Percentiles rank a stretch among this genome's conserved stretches.
Evolutionary conservation across 2,888 invertebrate genomes (phyloP).

Genomic region (Drosophila prolongata): DNA sequence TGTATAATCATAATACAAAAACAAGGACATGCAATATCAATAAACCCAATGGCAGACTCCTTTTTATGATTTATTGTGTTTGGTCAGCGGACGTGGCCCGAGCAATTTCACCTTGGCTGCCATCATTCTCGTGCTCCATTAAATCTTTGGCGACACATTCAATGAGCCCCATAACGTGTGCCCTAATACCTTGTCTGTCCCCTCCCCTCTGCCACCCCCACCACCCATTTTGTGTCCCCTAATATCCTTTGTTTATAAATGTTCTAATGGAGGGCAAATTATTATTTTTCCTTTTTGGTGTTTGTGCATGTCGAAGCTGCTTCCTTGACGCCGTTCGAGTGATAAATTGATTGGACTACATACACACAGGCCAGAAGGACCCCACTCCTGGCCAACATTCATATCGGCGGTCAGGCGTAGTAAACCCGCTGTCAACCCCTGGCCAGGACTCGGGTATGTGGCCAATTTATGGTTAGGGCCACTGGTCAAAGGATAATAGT

Average conservation of each 20-base stretch:
- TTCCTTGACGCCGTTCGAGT: slow-evolving; percentile 63
- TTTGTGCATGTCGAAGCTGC: slow-evolving; percentile 42
- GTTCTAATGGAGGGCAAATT: slow-evolving; percentile 71
- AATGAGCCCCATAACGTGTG: slow-evolving; percentile 77
- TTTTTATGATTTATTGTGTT: slow-evolving; percentile 70
- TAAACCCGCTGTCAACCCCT: slow-evolving; percentile 65
- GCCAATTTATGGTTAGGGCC: slow-evolving; percentile 81
- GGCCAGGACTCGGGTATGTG: slow-evolving; percentile 73
- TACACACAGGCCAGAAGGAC: slow-evolving; percentile 17
- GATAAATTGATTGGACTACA: slow-evolving; percentile 79
- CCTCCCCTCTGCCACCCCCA: slow-evolving; percentile 5
- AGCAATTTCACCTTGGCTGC: slow-evolving; percentile 64
- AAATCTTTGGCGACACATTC: slow-evolving; percentile 79
- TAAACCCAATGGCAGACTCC: slow-evolving; percentile 60
- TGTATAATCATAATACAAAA: slow-evolving; percentile 20
- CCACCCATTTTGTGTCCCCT: slow-evolving; percentile 17
- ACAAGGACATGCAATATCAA: slow-evolving; percentile 74
- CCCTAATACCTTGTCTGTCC: slow-evolving; percentile 65
- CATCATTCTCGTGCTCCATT: slow-evolving; percentile 73
- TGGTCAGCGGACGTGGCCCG: slow-evolving; percentile 57
- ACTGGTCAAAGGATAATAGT: slow-evolving; percentile 81
- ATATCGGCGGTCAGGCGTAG: slow-evolving; percentile 57
- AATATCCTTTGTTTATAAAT: slow-evolving; percentile 82
- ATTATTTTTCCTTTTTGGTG: slow-evolving; percentile 59
- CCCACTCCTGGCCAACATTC: slow-evolving; percentile 40